A percentile compares a stretch with the other conserved stretches of the same genome.
phyloP scores from a whole-genome alignment of 2,113 vertebrate genomes.

The Rhinolophus ferrumequinum region DNA sequence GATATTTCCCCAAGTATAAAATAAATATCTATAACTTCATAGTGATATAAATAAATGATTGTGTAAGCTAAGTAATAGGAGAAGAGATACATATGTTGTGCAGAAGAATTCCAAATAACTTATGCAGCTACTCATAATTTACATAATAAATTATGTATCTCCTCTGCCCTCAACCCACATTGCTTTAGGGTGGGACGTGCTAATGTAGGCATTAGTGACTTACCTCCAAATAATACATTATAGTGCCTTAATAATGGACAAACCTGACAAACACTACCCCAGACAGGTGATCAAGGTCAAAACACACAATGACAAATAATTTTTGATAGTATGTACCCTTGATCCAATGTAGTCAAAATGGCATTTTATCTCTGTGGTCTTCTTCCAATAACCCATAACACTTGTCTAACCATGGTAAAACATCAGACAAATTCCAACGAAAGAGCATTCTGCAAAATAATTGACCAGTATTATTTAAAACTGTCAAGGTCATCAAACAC shows the following conservation, averaged over 20 bases:
- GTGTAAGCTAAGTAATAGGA: background rate
- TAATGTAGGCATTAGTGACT: background rate
- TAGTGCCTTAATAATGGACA: background rate
- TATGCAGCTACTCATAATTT: background rate
- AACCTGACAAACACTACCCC: background rate
- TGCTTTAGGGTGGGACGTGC: background rate
- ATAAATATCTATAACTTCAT: background rate
- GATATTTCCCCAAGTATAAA: background rate
- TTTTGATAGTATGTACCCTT: background rate
- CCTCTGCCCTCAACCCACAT: background rate
- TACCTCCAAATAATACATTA: background rate
- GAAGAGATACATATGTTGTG: background rate
- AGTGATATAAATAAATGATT: background rate
- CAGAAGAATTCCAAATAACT: background rate
- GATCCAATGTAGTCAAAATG: background rate
- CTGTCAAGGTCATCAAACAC: background rate
- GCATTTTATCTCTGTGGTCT: background rate
- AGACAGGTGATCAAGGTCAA: background rate
- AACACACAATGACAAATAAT: background rate
- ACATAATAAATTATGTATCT: background rate
- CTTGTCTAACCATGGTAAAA: background rate
- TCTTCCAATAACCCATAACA: background rate
- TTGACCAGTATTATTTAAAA: background rate
- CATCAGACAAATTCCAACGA: background rate
- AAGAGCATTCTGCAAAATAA: background rate